Percentiles rank a stretch among this genome's conserved stretches.
Evolutionary conservation across 2,888 invertebrate genomes (phyloP).

Genomic region (Drosophila mercatorum): DNA sequence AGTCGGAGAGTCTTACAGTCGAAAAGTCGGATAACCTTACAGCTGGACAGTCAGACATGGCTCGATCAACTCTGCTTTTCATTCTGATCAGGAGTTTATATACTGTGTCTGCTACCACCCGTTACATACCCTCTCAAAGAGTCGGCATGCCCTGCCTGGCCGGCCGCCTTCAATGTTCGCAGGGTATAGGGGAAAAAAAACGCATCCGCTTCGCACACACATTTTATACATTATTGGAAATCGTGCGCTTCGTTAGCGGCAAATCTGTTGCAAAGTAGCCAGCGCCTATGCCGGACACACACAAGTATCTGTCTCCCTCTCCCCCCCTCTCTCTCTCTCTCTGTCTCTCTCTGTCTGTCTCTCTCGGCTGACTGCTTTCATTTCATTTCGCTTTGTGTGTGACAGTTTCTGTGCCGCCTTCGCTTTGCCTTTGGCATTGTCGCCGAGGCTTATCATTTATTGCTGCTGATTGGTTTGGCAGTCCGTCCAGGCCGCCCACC

Average conservation of each 20-base stretch:
- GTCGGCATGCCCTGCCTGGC: no score
- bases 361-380: background rate
- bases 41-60: no score
- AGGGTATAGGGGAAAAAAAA: conserved; percentile 33
- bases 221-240: conserved; percentile 77
- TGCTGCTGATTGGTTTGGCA: conserved; percentile 75
- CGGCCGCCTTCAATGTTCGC: no score
- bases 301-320: background rate
- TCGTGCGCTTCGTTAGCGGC: conserved; percentile 76
- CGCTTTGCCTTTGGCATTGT: conserved; percentile 65
- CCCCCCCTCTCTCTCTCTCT: background rate
- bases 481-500: conserved; percentile 18
- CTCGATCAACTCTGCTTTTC: background rate
- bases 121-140: no score
- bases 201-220: conserved; percentile 47
- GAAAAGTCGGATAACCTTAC: no score
- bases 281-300: conserved; percentile 30
- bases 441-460: conserved; percentile 73
- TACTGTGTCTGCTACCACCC: no score
- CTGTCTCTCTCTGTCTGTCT: background rate
- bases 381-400: conserved; percentile 51
- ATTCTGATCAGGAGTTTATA: no score
- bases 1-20: no score
- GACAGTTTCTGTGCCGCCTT: conserved; percentile 46
- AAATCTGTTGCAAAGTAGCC: conserved; percentile 79